Evolutionary conservation across 2,888 invertebrate genomes (phyloP).

Genomic region (Perizoma flavofasciatum): DNA sequence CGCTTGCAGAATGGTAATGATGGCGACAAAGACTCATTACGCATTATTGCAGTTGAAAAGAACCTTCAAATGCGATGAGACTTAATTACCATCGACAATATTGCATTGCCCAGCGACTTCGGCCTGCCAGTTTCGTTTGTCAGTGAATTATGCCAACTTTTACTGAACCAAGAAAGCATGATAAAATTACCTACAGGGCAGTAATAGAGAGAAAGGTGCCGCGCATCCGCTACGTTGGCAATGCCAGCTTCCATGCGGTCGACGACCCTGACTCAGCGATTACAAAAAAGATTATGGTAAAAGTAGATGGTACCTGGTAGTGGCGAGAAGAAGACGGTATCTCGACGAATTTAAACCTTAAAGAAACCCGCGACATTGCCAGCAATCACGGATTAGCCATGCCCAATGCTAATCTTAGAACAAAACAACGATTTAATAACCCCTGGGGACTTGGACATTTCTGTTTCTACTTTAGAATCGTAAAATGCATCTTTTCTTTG

Average conservation of each 20-base stretch:
- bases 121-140: constrained; percentile 13
- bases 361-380: constrained; percentile 24
- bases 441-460: constrained; percentile 6
- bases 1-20: constrained; percentile 32
- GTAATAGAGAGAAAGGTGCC: constrained; percentile 73
- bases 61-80: constrained; percentile 35
- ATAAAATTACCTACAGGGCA: constrained; percentile 57
- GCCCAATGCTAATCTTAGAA: constrained; percentile 27
- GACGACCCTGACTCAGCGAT: constrained; percentile 73
- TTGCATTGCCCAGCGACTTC: constrained; percentile 21
- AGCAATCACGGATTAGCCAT: constrained; percentile 21
- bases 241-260: constrained; percentile 75
- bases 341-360: constrained; percentile 30
- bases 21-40: constrained; percentile 37
- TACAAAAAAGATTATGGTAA: constrained; percentile 76
- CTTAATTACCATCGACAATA: constrained; percentile 31
- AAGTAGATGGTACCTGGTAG: constrained; percentile 45
- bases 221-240: constrained; percentile 72
- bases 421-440: constrained; percentile 26
- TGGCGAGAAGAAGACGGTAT: constrained; percentile 34
- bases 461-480: constrained; percentile 12
- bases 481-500: constrained; percentile 28
- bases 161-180: constrained; percentile 51
- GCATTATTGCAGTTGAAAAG: constrained; percentile 34
- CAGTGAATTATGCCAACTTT: constrained; percentile 40